These are phyloP conservation scores for Drosophila multiciliata DNA, from an alignment of 2,888 invertebrate species.

Conservation along the genomic window DNA sequence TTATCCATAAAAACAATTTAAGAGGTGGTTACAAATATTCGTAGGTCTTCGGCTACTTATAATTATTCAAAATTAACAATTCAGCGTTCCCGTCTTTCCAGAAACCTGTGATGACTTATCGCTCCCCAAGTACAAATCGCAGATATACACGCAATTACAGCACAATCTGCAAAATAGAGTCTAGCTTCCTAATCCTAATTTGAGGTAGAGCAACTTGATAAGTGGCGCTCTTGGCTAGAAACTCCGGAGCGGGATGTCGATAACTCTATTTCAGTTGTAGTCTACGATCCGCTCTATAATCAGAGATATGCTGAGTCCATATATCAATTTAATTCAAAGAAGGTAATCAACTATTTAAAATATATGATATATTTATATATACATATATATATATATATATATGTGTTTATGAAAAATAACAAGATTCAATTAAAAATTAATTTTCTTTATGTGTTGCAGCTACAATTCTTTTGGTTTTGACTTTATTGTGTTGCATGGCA, in stretches of 20 bases:
- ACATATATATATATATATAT: background rate
- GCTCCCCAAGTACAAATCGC: conserved; percentile 37
- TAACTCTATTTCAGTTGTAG: conserved; percentile 33
- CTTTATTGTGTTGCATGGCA: conserved; percentile 43
- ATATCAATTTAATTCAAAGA: conserved; percentile 10
- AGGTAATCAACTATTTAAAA: no score
- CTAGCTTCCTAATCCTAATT: background rate
- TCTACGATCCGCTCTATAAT: conserved; percentile 40
- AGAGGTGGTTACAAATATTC: conserved; percentile 23
- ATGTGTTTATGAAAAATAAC: background rate
- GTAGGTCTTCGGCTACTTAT: fast-evolving
- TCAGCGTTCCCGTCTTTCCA: conserved; percentile 45
- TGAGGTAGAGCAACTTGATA: background rate
- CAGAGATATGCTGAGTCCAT: conserved; percentile 17
- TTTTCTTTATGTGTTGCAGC: conserved; percentile 8
- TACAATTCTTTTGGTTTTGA: conserved; percentile 42
- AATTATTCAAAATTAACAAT: background rate
- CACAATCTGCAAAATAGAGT: conserved; percentile 7
- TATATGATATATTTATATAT: no score
- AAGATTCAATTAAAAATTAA: background rate
- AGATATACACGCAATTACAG: conserved; percentile 1
- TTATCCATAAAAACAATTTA: background rate
- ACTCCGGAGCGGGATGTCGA: conserved; percentile 3
- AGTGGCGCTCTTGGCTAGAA: conserved; percentile 23
- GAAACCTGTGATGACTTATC: background rate